A percentile compares a stretch with the other conserved stretches of the same genome.
phyloP scores from a whole-genome alignment of 2,888 invertebrate species.

The Xanthia icteritia region DNA sequence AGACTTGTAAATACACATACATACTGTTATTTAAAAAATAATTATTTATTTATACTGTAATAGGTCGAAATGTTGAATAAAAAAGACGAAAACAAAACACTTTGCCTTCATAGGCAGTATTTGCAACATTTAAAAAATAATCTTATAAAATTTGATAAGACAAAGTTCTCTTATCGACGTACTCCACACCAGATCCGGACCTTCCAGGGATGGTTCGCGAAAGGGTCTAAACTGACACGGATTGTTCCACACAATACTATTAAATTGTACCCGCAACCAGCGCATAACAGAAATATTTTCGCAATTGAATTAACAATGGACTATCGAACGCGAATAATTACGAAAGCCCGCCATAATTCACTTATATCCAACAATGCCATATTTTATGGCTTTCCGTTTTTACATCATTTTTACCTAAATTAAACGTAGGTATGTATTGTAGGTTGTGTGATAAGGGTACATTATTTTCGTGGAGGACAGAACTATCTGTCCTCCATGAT shows the following conservation, averaged over 20 bases:
- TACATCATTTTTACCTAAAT: slow-evolving; percentile 33
- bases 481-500: neutral
- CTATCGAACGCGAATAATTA: slow-evolving; percentile 60
- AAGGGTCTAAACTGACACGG: slow-evolving; percentile 70
- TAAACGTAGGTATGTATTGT: slow-evolving; percentile 4
- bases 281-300: slow-evolving; percentile 74
- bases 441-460: neutral
- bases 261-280: slow-evolving; percentile 76
- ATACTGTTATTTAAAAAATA: neutral
- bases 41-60: neutral
- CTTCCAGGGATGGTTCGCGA: slow-evolving; percentile 53
- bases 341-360: slow-evolving; percentile 49
- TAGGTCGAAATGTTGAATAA: neutral
- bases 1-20: neutral
- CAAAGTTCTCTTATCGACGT: neutral
- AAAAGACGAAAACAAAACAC: neutral
- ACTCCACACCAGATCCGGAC: neutral
- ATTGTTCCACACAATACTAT: slow-evolving; percentile 81
- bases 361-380: slow-evolving; percentile 45
- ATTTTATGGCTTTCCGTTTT: slow-evolving; percentile 41
- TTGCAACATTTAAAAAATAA: neutral
- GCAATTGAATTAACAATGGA: slow-evolving; percentile 76
- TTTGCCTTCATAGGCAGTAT: neutral
- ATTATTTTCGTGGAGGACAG: neutral
- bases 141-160: neutral